Evolutionary conservation across 37 sponge, comb jelly and placozoan genomes (phyloP).

Genomic region (Crambe crambe): DNA sequence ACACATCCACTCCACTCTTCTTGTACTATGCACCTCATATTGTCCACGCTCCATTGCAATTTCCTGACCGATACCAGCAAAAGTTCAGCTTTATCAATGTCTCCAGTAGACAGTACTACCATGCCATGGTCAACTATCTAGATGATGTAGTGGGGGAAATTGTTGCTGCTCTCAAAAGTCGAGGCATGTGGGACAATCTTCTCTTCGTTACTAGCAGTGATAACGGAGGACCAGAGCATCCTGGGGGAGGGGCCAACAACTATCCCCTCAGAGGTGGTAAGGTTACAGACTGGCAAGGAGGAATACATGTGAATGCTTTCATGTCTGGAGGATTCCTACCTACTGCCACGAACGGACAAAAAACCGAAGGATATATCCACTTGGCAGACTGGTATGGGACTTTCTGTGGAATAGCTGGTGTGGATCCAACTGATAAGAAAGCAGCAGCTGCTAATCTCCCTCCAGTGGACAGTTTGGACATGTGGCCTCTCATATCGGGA

Average conservation of each 20-base stretch:
- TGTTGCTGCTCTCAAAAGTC: constrained; percentile 14
- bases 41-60: constrained; percentile 37
- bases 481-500: too few relatives aligned
- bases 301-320: too few relatives aligned
- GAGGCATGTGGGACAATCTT: constrained; percentile 65
- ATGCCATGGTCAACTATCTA: constrained; percentile 39
- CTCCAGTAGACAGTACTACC: constrained; percentile 18
- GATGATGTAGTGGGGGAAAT: constrained; percentile 19
- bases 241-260: constrained; percentile 47
- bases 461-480: too few relatives aligned
- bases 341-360: too few relatives aligned
- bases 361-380: too few relatives aligned
- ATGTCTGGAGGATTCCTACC: too few relatives aligned
- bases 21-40: constrained; percentile 50
- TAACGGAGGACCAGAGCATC: constrained; percentile 55
- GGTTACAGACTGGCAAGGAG: too few relatives aligned
- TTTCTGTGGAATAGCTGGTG: too few relatives aligned
- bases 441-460: too few relatives aligned
- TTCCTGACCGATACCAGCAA: constrained; percentile 38
- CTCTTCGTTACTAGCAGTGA: constrained; percentile 35
- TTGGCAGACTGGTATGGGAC: too few relatives aligned
- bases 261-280: too few relatives aligned
- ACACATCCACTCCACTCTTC: constrained; percentile 48
- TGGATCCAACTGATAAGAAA: too few relatives aligned
- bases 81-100: constrained; percentile 38